phyloP scores from a whole-genome alignment of 2,797 vertebrate genomes.

The Spondyliosoma cantharus region DNA sequence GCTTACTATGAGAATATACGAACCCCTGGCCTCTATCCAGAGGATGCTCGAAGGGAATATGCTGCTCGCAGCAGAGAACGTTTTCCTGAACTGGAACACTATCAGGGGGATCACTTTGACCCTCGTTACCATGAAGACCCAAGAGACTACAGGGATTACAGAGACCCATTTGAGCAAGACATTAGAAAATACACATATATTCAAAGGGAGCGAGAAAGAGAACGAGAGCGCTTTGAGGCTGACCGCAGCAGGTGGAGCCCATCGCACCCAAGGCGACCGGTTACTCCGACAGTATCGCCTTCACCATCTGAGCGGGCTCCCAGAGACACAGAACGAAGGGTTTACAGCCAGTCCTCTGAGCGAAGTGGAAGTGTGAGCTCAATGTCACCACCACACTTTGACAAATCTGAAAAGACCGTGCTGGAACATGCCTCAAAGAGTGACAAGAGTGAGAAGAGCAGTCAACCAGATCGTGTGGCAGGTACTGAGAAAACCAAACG shows the following conservation, averaged over 20 bases:
- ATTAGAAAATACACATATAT: slow-evolving; percentile 97
- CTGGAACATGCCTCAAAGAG: slow-evolving; percentile 89
- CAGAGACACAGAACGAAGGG: slow-evolving; percentile 92
- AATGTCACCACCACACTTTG: slow-evolving; percentile 92
- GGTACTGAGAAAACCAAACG: slow-evolving; percentile 91
- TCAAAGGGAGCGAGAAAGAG: slow-evolving; percentile 93
- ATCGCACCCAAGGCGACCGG: slow-evolving; percentile 89
- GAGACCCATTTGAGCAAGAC: slow-evolving; percentile 97
- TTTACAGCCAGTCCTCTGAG: slow-evolving; percentile 96
- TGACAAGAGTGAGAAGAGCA: slow-evolving; percentile 90
- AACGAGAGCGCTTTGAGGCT: slow-evolving; percentile 94
- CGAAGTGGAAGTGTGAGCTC: slow-evolving; percentile 97
- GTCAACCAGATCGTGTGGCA: slow-evolving; percentile 84
- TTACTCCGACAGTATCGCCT: slow-evolving; percentile 91
- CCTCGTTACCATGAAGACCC: slow-evolving; percentile 96
- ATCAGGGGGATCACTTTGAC: slow-evolving; percentile 96
- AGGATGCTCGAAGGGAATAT: slow-evolving; percentile 95
- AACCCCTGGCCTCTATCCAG: slow-evolving; percentile 91
- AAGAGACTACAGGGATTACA: slow-evolving; percentile 94
- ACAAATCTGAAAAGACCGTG: slow-evolving; percentile 91
- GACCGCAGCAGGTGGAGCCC: slow-evolving; percentile 96
- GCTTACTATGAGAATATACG: slow-evolving; percentile 95
- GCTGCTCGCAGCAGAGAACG: slow-evolving; percentile 94
- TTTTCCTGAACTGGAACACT: slow-evolving; percentile 95
- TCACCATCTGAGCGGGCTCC: slow-evolving; percentile 92